Evolutionary conservation across 2,888 invertebrate genomes (phyloP), one percentile per base, ranked within the genome.

Genomic region (Empis stercorea): DNA sequence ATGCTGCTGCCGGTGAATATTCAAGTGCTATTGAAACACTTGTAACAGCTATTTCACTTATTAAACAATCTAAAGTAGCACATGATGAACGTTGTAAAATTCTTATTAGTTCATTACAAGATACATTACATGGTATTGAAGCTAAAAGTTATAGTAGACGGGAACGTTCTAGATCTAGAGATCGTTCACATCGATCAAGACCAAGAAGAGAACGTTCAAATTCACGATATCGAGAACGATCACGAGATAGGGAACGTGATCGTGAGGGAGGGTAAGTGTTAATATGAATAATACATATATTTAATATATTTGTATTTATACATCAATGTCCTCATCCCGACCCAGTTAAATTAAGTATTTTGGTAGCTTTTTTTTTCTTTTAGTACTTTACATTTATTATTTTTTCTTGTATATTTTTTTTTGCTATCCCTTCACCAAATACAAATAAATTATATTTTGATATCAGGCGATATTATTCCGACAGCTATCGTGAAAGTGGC

Each of bases 11-110:
- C 48, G 94, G 96, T 10, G 97, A 99, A 71, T 95, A 91, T 71
- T 92, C 93, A 2, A 93, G 93, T 68, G 99, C 99, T 44, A 95
- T 99, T 53, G 97, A 99, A 73, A 99, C 99, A 4, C 76, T 99
- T 53, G 94, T 96, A 49, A 99, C 99, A 0, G 99, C 99, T 9
- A 96, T 99, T 60, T 95, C 96, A 10, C 76, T 99, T 48, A 99
- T 99, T 57, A 96, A 96, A 67, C 96, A 97, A 74, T 96, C 96
- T 47, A 91, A 93, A 73, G 81, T 78, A 44, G 61, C 66, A 23
- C 65, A 67, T 48, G 97, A 99, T 70, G 99, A 99, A 65, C 80
- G 99, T 38, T 99, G 99, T 74, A 95, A 96, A 73, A 96, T 97
- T 58, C 73, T 99, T 47, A 94, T 99, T 55, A 93, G 91, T 57